Conservation (phyloP, 2,888 invertebrate genomes). For the Phyto melanocephala region DNA sequence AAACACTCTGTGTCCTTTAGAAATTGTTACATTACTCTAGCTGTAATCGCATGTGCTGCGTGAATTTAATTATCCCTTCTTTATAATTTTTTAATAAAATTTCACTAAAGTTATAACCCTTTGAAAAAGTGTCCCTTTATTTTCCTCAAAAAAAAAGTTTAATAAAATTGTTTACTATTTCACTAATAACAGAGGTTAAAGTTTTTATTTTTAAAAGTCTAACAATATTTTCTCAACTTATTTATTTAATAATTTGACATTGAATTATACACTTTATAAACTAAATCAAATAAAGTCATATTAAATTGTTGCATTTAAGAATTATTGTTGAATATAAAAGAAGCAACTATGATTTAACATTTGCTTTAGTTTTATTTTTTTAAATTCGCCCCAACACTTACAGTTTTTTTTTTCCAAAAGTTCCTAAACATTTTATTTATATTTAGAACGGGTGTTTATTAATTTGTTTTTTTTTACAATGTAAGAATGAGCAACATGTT, state of each 20-base stretch:
- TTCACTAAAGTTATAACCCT: neutral
- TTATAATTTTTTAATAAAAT: too few relatives aligned
- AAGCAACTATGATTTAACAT: neutral
- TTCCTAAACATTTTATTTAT: neutral
- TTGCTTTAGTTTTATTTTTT: too few relatives aligned
- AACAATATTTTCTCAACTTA: neutral
- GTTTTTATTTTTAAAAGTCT: neutral
- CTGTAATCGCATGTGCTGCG: too few relatives aligned
- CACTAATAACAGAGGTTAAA: neutral
- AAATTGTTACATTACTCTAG: too few relatives aligned
- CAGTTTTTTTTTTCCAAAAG: neutral
- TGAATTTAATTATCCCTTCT: too few relatives aligned
- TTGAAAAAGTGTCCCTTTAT: neutral
- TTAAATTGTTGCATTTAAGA: constrained; percentile 13
- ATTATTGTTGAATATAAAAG: neutral
- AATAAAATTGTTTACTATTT: too few relatives aligned
- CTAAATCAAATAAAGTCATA: constrained; percentile 1
- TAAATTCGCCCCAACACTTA: constrained; percentile 12
- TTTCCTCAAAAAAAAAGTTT: neutral
- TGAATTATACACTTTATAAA: neutral
- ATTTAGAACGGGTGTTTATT: neutral
- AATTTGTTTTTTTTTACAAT: neutral
- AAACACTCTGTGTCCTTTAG: too few relatives aligned
- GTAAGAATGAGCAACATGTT: neutral
- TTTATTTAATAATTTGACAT: neutral